phyloP scores from a whole-genome alignment of 2,113 vertebrate genomes.

The Nycticorax nycticorax region DNA sequence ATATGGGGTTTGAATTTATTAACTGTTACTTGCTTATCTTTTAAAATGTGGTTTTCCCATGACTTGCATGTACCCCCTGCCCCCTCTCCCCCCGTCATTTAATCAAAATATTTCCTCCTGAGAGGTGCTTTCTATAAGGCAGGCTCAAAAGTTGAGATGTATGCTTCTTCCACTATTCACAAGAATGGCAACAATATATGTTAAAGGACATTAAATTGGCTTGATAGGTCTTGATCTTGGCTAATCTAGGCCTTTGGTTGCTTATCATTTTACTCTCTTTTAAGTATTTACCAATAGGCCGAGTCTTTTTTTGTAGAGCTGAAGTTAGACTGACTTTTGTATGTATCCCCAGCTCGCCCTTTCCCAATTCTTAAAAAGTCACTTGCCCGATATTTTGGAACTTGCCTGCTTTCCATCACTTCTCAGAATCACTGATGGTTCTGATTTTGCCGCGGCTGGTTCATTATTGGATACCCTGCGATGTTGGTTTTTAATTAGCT shows the following conservation, averaged over 20 bases:
- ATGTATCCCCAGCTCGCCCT: not conserved
- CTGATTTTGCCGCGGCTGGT: not conserved
- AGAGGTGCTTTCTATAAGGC: not conserved
- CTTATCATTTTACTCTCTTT: not conserved
- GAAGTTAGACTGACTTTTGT: not conserved
- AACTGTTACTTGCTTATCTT: not conserved
- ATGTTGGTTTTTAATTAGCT: not conserved
- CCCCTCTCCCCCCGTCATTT: accelerated
- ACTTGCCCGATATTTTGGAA: not conserved
- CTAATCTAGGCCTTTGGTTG: not conserved
- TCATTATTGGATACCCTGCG: not conserved
- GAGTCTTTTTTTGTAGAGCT: not conserved
- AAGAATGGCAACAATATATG: not conserved
- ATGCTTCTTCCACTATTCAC: not conserved
- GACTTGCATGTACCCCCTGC: not conserved
- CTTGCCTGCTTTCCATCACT: not conserved
- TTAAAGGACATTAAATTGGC: not conserved
- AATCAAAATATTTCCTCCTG: not conserved
- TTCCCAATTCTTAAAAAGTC: not conserved
- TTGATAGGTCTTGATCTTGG: not conserved
- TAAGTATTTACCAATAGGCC: not conserved
- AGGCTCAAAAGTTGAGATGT: not conserved
- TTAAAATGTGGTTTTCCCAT: not conserved
- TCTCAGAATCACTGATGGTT: not conserved
- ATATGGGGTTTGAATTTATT: not conserved